Percentiles rank a stretch among this genome's conserved stretches.
Evolutionary conservation across 2,113 vertebrate genomes (phyloP).

Genomic region (Crocuta crocuta): DNA sequence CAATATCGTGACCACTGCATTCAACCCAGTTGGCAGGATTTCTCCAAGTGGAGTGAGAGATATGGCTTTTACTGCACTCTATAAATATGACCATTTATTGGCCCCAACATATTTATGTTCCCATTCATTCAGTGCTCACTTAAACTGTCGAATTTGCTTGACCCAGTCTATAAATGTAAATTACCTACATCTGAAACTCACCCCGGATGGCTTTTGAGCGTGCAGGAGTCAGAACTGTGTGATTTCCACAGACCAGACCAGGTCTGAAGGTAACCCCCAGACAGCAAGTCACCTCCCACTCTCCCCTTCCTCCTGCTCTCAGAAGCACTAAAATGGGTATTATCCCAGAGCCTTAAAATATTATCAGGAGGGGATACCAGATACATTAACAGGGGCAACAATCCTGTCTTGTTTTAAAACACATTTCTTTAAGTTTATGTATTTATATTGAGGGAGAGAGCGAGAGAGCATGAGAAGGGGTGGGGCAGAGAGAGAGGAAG

Average conservation of each 20-base stretch:
- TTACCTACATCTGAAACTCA: slow-evolving; percentile 59
- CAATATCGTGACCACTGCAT: not conserved
- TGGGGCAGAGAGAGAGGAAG: too few relatives aligned
- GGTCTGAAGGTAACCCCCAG: not conserved
- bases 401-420: not conserved
- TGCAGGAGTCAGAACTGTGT: not conserved
- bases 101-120: slow-evolving; percentile 72
- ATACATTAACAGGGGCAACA: not conserved
- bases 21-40: slow-evolving; percentile 28
- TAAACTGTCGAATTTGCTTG: slow-evolving; percentile 74
- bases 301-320: not conserved
- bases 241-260: not conserved
- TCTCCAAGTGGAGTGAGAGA: slow-evolving; percentile 49
- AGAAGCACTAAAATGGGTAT: not conserved
- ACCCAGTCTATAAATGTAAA: slow-evolving; percentile 75
- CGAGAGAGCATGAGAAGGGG: too few relatives aligned
- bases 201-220: not conserved
- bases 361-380: not conserved
- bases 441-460: too few relatives aligned
- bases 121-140: slow-evolving; percentile 59
- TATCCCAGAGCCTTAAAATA: slow-evolving; percentile 8
- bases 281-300: not conserved
- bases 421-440: not conserved
- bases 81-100: slow-evolving; percentile 77
- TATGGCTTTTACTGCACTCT: slow-evolving; percentile 60